Evolutionary conservation across 2,797 vertebrate species (phyloP).

Genomic region (Oophaga sylvatica): DNA sequence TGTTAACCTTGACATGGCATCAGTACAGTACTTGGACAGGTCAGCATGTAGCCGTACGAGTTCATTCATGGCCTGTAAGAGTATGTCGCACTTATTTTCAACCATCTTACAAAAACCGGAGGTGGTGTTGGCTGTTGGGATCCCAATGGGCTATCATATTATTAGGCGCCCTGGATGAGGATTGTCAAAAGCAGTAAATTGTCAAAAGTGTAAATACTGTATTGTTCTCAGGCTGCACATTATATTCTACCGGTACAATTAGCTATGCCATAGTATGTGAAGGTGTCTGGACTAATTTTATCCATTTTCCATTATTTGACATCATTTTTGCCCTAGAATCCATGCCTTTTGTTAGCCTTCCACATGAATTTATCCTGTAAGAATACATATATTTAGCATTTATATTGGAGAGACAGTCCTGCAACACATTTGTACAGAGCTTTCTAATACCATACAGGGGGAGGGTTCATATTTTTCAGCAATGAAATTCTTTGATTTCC

Average conservation of each 20-base stretch:
- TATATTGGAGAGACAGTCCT: neutral
- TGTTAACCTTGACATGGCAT: too few species aligned
- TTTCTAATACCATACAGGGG: neutral
- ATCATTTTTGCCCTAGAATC: neutral
- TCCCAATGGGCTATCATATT: too few species aligned
- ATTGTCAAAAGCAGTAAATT: too few species aligned
- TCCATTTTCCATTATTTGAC: neutral
- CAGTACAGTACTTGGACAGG: too few species aligned
- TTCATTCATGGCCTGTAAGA: too few species aligned
- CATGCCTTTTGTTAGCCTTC: neutral
- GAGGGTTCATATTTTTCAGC: conserved; percentile 32
- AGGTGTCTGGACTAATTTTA: neutral
- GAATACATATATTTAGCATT: neutral
- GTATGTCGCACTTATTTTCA: too few species aligned
- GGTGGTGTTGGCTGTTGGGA: too few species aligned
- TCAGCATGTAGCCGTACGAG: too few species aligned
- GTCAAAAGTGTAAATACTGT: too few species aligned
- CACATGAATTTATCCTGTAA: neutral
- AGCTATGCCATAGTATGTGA: neutral
- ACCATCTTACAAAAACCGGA: too few species aligned
- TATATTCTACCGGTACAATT: neutral
- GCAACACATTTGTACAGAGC: neutral
- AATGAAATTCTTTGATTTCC: conserved; percentile 46
- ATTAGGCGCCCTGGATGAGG: too few species aligned
- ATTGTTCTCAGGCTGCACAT: neutral